Conservation (phyloP, 1,140 invertebrate species). For the Atopsyche davidsoni region DNA sequence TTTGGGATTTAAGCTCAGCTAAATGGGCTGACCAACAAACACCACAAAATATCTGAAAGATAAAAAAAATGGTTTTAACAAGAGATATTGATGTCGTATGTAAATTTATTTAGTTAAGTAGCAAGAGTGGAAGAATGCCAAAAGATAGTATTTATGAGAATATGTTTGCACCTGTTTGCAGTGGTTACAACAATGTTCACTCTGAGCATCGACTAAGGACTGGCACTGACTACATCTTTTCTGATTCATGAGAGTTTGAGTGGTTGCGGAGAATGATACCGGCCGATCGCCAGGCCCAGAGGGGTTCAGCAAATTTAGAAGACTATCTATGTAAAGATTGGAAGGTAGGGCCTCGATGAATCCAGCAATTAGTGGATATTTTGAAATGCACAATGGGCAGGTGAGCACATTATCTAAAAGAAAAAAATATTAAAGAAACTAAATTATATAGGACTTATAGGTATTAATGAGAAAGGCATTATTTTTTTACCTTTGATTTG, state of each 20-base stretch:
- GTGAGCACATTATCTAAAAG: constrained; percentile 38
- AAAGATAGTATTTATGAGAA: no score
- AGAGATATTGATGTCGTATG: no score
- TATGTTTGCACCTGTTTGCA: constrained; percentile 48
- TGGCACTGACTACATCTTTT: constrained; percentile 44
- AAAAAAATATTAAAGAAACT: neutral
- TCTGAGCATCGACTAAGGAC: constrained; percentile 39
- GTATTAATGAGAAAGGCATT: no score
- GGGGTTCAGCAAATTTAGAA: constrained; percentile 42
- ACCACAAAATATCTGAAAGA: constrained; percentile 48
- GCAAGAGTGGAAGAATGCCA: no score
- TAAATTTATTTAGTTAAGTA: no score
- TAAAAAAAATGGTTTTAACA: constrained; percentile 12
- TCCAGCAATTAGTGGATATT: constrained; percentile 35
- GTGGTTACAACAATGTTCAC: constrained; percentile 47
- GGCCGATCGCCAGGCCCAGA: neutral
- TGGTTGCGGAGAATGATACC: constrained; percentile 30
- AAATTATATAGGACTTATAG: no score
- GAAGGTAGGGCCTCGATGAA: constrained; percentile 49
- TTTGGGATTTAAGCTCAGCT: constrained; percentile 48
- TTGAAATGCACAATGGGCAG: constrained; percentile 41
- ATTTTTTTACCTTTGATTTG: constrained; percentile 42
- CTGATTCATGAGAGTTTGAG: constrained; percentile 32
- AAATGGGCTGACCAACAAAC: constrained; percentile 53
- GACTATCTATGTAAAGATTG: constrained; percentile 53